Evolutionary conservation across 2,113 vertebrate genomes (phyloP), one percentile per base, ranked within the genome.

Genomic region (Panthera uncia): DNA sequence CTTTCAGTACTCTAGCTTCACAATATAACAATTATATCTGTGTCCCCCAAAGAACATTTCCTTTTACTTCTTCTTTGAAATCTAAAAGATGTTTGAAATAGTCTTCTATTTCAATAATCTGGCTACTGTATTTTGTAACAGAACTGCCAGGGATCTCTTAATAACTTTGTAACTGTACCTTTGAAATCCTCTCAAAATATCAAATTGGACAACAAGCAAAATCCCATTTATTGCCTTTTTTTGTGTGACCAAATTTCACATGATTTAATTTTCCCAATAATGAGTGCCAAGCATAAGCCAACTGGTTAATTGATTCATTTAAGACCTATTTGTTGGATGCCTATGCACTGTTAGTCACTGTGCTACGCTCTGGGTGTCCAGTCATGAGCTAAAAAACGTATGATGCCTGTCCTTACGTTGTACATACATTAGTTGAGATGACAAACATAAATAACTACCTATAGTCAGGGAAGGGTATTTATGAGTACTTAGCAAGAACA

Each of bases 81-180:
- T 15, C 7, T 36, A 55, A 71, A 65, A 71, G 9, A 61, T 68
- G 1, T 78, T 93, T 80, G 4, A 91, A 82, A 31, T 92, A 18
- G 13, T 89, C 36, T 95, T 74, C 86, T 65, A 95, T 65, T 87
- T 92, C 86, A 92, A 95, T 61, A 61, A 66, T 65, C 12, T 11
- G 45, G 0, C 55, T 65, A 52, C 4, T 78, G 1, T 66, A 7
- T 96, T 91, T 88, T 74, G 6, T 91, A 76, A 86, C 5, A 48
- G 18, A 91, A 93, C 6, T 92, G 5, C 52, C 18, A 50, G 45
- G 31, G 63, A 71, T 71, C 4, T 38, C 33, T 85, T 57, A 36
- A 45, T 83, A 88, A 50, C 71, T 85, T 48, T 87, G 3, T 71
- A 85, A 55, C 0, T 63, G 25, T 48, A 63, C 21, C 25, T 87